Conservation (phyloP, 2,113 vertebrate species). For the Tragelaphus strepsiceros region DNA sequence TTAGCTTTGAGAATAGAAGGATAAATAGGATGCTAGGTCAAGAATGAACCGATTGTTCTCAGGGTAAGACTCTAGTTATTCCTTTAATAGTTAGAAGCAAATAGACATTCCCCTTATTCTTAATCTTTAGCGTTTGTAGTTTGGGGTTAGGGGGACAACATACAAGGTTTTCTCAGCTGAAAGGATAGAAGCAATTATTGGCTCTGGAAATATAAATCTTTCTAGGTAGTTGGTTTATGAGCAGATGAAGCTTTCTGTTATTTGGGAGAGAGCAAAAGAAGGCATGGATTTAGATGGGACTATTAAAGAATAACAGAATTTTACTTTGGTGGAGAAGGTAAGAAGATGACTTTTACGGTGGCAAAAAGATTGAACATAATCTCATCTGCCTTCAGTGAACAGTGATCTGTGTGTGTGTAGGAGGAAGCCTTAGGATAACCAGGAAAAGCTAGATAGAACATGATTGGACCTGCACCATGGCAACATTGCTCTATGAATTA, state of each 20-base stretch:
- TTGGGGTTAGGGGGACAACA: slow-evolving; percentile 14
- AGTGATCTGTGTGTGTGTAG: neutral
- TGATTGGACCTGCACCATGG: neutral
- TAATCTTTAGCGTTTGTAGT: slow-evolving; percentile 38
- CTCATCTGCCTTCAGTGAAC: neutral
- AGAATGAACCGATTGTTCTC: slow-evolving; percentile 64
- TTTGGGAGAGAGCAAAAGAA: neutral
- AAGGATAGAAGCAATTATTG: slow-evolving; percentile 25
- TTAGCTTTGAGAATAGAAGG: slow-evolving; percentile 68
- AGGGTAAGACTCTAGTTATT: slow-evolving; percentile 29
- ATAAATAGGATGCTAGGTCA: slow-evolving; percentile 65
- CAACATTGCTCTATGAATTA: neutral
- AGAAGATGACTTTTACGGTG: neutral
- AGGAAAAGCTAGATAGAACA: neutral
- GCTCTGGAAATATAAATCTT: slow-evolving; percentile 41
- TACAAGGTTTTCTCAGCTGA: slow-evolving; percentile 27
- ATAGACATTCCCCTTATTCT: slow-evolving; percentile 37
- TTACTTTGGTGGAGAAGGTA: neutral
- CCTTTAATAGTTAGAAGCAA: slow-evolving; percentile 50
- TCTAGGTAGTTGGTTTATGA: slow-evolving; percentile 25
- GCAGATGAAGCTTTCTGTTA: neutral
- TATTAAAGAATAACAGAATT: neutral
- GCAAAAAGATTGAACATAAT: neutral
- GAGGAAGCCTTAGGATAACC: neutral
- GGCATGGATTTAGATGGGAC: neutral